phyloP scores from a whole-genome alignment of 1,140 invertebrate genomes.

The Tenebrio molitor region DNA sequence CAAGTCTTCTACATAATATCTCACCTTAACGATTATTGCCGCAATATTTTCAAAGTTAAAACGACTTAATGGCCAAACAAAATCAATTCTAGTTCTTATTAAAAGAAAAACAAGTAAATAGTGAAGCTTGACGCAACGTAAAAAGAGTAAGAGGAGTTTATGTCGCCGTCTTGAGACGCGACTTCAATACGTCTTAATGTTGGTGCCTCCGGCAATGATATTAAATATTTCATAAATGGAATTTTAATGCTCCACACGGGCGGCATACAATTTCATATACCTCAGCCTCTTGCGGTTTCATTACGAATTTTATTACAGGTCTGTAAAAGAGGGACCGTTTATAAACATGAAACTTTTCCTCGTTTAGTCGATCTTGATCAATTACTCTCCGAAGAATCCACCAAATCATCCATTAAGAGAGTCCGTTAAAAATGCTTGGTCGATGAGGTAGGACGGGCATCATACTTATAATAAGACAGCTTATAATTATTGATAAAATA shows the following conservation, averaged over 20 bases:
- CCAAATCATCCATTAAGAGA: not conserved
- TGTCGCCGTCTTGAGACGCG: not conserved
- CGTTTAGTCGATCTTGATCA: conserved; percentile 6
- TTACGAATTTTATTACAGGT: conserved; percentile 31
- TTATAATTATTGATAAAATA: too few species aligned
- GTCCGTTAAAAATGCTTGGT: not conserved
- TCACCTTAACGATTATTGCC: conserved; percentile 30
- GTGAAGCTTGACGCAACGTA: too few species aligned
- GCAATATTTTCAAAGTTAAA: conserved; percentile 22
- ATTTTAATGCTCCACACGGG: conserved; percentile 26
- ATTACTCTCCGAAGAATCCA: not conserved
- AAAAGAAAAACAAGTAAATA: conserved; percentile 7
- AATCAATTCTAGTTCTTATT: conserved; percentile 19
- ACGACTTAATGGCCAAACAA: conserved; percentile 19
- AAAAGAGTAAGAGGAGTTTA: conserved; percentile 22
- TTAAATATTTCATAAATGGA: conserved; percentile 37
- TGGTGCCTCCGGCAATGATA: conserved; percentile 10
- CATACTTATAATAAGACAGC: not conserved
- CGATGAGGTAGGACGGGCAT: not conserved
- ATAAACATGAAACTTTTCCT: conserved; percentile 7
- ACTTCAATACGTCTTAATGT: conserved; percentile 28
- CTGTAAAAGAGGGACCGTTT: conserved; percentile 3
- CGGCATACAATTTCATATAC: conserved; percentile 16
- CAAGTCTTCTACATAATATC: conserved; percentile 31
- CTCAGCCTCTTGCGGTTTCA: conserved; percentile 18